Evolutionary conservation across 2,888 invertebrate genomes (phyloP).

Genomic region (Stegophylla sp.): DNA sequence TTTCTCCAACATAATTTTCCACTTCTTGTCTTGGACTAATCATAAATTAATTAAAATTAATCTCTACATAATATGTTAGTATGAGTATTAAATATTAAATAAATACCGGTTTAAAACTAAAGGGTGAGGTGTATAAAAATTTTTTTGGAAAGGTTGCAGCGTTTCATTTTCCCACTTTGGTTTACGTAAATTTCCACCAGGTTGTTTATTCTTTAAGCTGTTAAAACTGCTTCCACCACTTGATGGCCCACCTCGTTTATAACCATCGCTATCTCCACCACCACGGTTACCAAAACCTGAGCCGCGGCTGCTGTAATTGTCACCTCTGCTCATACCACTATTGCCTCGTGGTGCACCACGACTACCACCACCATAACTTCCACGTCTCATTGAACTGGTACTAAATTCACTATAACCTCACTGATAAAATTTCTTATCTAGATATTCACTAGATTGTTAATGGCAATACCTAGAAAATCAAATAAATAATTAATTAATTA

Average conservation of each 20-base stretch:
- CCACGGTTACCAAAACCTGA: slow-evolving; percentile 62
- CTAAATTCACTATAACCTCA: not conserved
- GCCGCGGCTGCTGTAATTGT: slow-evolving; percentile 65
- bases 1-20: slow-evolving; percentile 77
- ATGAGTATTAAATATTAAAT: slow-evolving; percentile 29
- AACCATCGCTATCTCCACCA: slow-evolving; percentile 61
- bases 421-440: not conserved
- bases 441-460: not conserved
- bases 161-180: slow-evolving; percentile 86
- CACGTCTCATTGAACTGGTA: slow-evolving; percentile 59
- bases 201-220: slow-evolving; percentile 61
- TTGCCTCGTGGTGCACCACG: slow-evolving; percentile 63
- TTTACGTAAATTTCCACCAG: slow-evolving; percentile 73
- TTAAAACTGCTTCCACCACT: slow-evolving; percentile 63
- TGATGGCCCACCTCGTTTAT: slow-evolving; percentile 63
- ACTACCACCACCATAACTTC: slow-evolving; percentile 64
- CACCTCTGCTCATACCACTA: slow-evolving; percentile 61
- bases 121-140: slow-evolving; percentile 87
- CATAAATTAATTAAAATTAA: slow-evolving; percentile 46
- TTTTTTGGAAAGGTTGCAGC: slow-evolving; percentile 88
- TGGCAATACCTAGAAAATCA: not conserved
- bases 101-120: slow-evolving; percentile 69
- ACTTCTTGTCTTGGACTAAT: slow-evolving; percentile 72
- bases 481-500: not conserved
- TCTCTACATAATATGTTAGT: slow-evolving; percentile 30